These are phyloP conservation scores for Cyanoramphus novaezelandiae DNA, from an alignment of 2,113 vertebrate genomes.

Conservation along the genomic window DNA sequence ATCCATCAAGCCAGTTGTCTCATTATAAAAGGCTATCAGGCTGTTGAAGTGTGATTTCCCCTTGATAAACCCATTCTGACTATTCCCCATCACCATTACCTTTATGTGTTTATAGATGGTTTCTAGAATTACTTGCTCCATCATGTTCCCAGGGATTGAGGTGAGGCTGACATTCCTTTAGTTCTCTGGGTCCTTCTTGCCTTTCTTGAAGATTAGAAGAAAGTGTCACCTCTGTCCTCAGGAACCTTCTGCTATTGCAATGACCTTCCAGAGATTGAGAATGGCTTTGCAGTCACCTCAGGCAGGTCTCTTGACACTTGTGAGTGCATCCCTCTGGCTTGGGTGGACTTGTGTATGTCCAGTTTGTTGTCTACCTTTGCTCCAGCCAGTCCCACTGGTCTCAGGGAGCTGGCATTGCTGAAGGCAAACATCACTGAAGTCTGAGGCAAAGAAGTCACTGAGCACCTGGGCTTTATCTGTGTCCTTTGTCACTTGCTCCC, in stretches of 20 bases:
- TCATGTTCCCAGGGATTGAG: background rate
- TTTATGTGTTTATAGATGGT: background rate
- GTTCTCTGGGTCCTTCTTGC: background rate
- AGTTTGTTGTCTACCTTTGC: background rate
- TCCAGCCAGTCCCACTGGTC: background rate
- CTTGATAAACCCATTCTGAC: background rate
- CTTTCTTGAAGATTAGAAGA: background rate
- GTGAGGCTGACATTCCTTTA: background rate
- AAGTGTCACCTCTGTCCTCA: background rate
- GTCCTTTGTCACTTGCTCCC: background rate
- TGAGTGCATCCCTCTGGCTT: background rate
- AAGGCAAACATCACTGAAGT: background rate
- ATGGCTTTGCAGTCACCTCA: background rate
- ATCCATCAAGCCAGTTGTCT: background rate
- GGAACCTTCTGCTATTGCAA: background rate
- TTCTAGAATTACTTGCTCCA: background rate
- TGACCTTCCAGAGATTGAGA: background rate
- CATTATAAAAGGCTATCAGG: background rate
- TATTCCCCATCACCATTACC: background rate
- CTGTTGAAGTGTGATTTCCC: background rate
- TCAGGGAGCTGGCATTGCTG: background rate
- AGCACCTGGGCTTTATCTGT: background rate
- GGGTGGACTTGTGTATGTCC: background rate
- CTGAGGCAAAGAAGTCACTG: background rate
- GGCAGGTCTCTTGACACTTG: background rate